These are phyloP conservation scores for Drosophila trichaetosa DNA, from an alignment of 2,888 invertebrate genomes.

Conservation along the genomic window DNA sequence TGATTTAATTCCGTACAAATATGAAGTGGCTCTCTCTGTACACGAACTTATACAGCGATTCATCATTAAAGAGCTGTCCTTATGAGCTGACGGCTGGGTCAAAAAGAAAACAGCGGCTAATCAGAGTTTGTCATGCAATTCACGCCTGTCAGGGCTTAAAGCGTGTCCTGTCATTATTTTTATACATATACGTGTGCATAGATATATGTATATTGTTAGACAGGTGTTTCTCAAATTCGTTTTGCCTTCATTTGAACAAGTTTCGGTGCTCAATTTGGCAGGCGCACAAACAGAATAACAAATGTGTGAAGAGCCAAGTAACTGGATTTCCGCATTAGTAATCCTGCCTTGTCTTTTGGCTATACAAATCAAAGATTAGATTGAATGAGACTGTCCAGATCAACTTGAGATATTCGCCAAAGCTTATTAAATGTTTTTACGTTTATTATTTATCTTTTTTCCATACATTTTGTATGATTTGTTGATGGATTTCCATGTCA, in stretches of 20 bases:
- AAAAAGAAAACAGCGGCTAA: conserved; percentile 17
- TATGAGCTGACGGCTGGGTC: conserved; percentile 6
- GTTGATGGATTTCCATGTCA: conserved; percentile 3
- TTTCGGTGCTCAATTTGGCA: conserved; percentile 28
- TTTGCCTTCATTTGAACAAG: conserved; percentile 14
- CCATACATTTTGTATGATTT: conserved; percentile 3
- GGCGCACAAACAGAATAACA: conserved; percentile 38
- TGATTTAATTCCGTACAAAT: conserved; percentile 20
- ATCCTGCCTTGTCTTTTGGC: conserved; percentile 16
- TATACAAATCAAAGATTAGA: conserved; percentile 25
- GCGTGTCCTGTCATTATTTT: conserved; percentile 32
- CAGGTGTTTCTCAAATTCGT: conserved; percentile 50
- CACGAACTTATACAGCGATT: conserved; percentile 48
- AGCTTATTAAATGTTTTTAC: conserved; percentile 13
- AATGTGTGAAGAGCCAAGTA: conserved; percentile 15
- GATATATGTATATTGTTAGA: conserved; percentile 1
- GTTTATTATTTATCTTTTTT: neutral
- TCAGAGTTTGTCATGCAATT: conserved; percentile 53
- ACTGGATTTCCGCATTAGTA: conserved; percentile 6
- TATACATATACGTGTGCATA: neutral
- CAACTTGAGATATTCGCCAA: conserved; percentile 27
- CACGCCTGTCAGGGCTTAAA: conserved; percentile 37
- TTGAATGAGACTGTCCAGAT: conserved; percentile 34
- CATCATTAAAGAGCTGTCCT: conserved; percentile 45
- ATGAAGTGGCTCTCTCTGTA: conserved; percentile 7